phyloP scores from a whole-genome alignment of 35 echinoderm and acorn worm species.

The Ophiothrix spiculata region DNA sequence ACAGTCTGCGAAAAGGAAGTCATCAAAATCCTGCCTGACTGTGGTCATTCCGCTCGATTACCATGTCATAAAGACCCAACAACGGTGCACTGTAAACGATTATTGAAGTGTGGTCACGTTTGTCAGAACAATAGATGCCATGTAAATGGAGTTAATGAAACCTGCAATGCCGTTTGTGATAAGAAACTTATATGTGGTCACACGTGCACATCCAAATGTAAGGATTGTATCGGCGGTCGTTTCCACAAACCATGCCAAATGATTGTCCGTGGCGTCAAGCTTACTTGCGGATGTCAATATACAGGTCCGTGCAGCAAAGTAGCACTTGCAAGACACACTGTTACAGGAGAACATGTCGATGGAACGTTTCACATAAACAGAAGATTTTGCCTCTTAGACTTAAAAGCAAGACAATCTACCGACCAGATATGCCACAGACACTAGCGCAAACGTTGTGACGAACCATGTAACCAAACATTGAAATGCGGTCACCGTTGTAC shows the following conservation, averaged over 20 bases:
- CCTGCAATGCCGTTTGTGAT: not conserved
- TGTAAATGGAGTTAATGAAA: conserved; percentile 36
- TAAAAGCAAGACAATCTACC: conserved; percentile 40
- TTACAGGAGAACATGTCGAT: conserved; percentile 61
- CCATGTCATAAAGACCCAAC: not conserved
- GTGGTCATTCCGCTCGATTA: conserved; percentile 2
- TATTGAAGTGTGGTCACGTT: conserved; percentile 59
- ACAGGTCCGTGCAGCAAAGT: not conserved
- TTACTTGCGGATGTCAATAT: conserved; percentile 4
- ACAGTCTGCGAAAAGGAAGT: not conserved
- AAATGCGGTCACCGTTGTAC: conserved; percentile 25
- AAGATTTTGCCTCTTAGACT: conserved; percentile 60
- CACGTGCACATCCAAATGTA: conserved; percentile 18
- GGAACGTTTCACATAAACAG: conserved; percentile 51
- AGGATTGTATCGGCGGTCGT: not conserved
- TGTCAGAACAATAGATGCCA: conserved; percentile 67
- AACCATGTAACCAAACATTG: conserved; percentile 22
- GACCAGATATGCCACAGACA: conserved; percentile 38
- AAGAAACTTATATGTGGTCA: conserved; percentile 21
- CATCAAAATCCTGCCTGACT: not conserved
- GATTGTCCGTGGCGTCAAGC: not conserved
- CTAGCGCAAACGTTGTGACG: conserved; percentile 24
- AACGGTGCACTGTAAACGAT: conserved; percentile 27
- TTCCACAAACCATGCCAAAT: not conserved
- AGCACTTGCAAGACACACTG: not conserved